These are phyloP conservation scores for Clarias pachynema DNA, from an alignment of 2,797 vertebrate species.

Conservation along the genomic window DNA sequence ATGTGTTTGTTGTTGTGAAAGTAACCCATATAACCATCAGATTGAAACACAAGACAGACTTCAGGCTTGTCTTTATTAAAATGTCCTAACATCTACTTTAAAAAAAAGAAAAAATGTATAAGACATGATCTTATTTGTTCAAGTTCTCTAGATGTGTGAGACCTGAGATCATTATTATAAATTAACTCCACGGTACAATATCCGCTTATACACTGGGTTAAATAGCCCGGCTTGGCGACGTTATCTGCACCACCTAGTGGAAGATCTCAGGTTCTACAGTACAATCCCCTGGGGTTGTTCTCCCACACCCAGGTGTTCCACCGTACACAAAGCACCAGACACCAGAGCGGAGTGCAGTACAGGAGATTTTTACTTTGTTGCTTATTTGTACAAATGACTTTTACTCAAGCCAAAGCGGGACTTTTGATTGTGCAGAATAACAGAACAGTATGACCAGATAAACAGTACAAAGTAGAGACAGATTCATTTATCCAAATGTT, in stretches of 20 bases:
- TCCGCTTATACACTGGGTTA: neutral
- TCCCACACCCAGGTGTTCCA: neutral
- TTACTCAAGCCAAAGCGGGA: no score
- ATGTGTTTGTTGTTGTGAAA: neutral
- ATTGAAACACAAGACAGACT: neutral
- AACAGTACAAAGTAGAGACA: neutral
- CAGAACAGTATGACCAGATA: neutral
- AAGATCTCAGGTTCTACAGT: neutral
- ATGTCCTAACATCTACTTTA: neutral
- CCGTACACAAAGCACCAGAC: neutral
- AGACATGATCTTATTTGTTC: neutral
- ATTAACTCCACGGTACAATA: no score
- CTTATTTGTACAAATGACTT: neutral
- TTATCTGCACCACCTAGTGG: slow-evolving; percentile 15
- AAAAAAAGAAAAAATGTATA: neutral
- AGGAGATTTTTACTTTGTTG: neutral
- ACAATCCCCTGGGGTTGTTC: neutral
- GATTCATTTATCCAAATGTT: neutral
- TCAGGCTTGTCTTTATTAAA: neutral
- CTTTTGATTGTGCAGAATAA: no score
- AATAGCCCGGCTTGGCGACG: neutral
- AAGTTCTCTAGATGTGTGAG: neutral
- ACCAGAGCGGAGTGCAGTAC: neutral
- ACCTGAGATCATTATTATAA: neutral
- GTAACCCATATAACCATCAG: neutral